Evolutionary conservation across 37 sponge, comb jelly and placozoan species (phyloP).

Genomic region (Halichondria panicea): DNA sequence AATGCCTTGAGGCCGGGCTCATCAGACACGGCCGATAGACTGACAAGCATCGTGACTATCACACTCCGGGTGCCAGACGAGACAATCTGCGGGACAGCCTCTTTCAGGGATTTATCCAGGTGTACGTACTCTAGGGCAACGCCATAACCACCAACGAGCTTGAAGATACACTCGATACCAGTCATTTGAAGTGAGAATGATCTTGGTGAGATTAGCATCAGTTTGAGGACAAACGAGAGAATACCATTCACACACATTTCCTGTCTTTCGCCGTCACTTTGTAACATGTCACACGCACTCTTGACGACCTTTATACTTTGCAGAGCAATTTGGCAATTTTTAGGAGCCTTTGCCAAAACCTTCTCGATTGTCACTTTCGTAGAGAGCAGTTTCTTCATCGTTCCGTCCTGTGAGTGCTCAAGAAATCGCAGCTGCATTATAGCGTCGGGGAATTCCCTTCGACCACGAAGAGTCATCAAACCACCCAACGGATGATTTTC

Average conservation of each 20-base stretch:
- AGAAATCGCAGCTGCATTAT: too few species aligned
- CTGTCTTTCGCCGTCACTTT: constrained; percentile 6
- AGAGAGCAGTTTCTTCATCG: neutral
- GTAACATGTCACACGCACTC: neutral
- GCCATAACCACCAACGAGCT: constrained; percentile 14
- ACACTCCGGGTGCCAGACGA: neutral
- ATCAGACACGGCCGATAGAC: constrained; percentile 11
- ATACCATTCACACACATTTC: constrained; percentile 19
- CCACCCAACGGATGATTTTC: too few species aligned
- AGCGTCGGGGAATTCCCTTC: too few species aligned
- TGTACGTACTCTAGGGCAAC: constrained; percentile 10
- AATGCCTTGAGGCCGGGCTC: constrained; percentile 29
- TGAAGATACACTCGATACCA: constrained; percentile 47
- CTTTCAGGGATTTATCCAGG: neutral
- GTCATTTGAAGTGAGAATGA: constrained; percentile 34
- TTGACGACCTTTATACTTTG: neutral
- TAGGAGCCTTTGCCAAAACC: constrained; percentile 3
- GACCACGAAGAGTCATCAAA: too few species aligned
- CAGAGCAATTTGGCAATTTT: constrained; percentile 13
- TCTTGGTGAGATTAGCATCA: constrained; percentile 10
- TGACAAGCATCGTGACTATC: constrained; percentile 10
- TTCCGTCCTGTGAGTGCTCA: constrained; percentile 7
- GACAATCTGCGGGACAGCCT: neutral
- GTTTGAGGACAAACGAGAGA: constrained; percentile 25
- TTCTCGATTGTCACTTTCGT: constrained; percentile 13